A percentile compares a stretch with the other conserved stretches of the same genome.
Evolutionary conservation across 2,888 invertebrate species (phyloP).

Genomic region (Bellardia bayeri): DNA sequence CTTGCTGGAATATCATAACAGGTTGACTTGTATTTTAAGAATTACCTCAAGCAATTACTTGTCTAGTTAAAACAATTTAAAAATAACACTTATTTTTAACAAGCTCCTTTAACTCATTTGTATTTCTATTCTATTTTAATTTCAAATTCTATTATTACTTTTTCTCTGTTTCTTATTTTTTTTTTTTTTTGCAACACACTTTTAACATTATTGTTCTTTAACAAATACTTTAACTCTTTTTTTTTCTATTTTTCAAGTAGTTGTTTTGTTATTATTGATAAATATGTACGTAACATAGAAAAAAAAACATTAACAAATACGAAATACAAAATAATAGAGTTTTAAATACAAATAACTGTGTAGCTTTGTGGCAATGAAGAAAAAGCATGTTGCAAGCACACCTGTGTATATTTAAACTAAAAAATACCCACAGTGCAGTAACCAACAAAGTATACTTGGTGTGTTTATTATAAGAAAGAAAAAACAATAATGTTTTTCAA

Average conservation of each 20-base stretch:
- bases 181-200: constrained; percentile 49
- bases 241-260: constrained; percentile 43
- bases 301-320: constrained; percentile 35
- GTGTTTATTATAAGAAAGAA: background rate
- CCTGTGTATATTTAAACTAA: constrained; percentile 69
- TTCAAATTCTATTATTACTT: constrained; percentile 56
- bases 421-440: constrained; percentile 57
- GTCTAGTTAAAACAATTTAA: background rate
- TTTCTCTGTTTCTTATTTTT: background rate
- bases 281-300: constrained; percentile 38
- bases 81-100: constrained; percentile 5
- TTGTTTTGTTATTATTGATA: constrained; percentile 42
- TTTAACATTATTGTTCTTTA: constrained; percentile 60
- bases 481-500: constrained; percentile 16
- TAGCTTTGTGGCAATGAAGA: constrained; percentile 28
- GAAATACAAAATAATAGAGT: constrained; percentile 30
- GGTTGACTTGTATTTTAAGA: too few relatives aligned
- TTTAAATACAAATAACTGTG: constrained; percentile 60
- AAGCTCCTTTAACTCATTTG: background rate
- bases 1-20: too few relatives aligned
- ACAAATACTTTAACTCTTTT: constrained; percentile 54
- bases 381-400: constrained; percentile 60
- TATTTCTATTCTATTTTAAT: constrained; percentile 43
- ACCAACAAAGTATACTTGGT: background rate
- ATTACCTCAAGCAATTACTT: too few relatives aligned